Evolutionary conservation across 2,113 vertebrate species (phyloP).

Genomic region (Benitochromis conjunctus): DNA sequence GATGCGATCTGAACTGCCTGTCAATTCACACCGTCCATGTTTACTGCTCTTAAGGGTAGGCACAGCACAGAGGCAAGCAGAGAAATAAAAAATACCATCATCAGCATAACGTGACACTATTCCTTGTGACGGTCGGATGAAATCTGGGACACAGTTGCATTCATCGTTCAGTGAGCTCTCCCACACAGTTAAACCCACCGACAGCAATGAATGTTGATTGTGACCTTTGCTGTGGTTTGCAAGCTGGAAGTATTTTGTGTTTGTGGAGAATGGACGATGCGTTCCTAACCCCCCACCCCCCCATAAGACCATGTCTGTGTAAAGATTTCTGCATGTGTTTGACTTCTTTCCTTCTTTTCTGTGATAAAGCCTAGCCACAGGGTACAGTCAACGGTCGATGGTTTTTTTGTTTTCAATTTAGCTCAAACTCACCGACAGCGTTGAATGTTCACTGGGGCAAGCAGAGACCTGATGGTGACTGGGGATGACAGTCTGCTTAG

Average conservation of each 20-base stretch:
- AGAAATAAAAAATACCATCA: conserved; percentile 45
- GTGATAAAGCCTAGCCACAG: conserved; percentile 80
- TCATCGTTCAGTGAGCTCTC: conserved; percentile 99
- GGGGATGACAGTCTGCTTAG: conserved; percentile 53
- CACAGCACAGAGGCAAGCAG: neutral
- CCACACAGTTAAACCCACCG: conserved; percentile 98
- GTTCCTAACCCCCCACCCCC: neutral
- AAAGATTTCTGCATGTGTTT: neutral
- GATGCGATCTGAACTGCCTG: conserved; percentile 47
- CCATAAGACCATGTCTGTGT: neutral
- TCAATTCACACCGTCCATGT: conserved; percentile 15
- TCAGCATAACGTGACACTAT: conserved; percentile 58
- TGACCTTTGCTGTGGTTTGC: conserved; percentile 74
- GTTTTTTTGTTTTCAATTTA: conserved; percentile 89
- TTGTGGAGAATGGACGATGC: neutral
- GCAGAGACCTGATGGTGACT: conserved; percentile 66
- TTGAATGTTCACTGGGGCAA: conserved; percentile 95
- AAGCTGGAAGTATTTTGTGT: neutral
- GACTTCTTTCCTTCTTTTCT: neutral
- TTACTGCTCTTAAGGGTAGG: neutral
- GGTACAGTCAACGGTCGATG: conserved; percentile 99
- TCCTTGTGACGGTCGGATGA: conserved; percentile 54
- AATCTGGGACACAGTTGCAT: conserved; percentile 99
- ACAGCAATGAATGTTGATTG: conserved; percentile 99
- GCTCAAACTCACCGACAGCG: conserved; percentile 99